Evolutionary conservation across 2,888 invertebrate genomes (phyloP).

Genomic region (Halictus ligatus): DNA sequence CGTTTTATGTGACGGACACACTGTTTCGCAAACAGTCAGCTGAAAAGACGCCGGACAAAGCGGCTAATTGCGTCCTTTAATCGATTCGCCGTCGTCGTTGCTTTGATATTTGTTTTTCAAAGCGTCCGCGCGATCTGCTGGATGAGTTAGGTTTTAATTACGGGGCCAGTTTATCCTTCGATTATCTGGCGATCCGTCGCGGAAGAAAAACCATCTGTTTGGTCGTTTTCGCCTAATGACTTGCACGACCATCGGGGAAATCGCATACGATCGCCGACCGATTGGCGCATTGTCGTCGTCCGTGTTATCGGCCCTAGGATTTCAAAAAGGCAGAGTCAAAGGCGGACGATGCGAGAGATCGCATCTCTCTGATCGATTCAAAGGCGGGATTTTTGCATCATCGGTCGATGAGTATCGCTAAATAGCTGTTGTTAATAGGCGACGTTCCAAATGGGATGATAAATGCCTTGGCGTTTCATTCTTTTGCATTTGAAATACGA

Average conservation of each 20-base stretch:
- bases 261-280: constrained; percentile 25
- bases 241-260: constrained; percentile 61
- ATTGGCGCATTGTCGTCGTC: constrained; percentile 16
- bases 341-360: not conserved
- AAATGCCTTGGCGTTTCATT: constrained; percentile 6
- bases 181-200: constrained; percentile 52
- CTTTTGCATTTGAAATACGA: not conserved
- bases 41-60: constrained; percentile 55
- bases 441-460: constrained; percentile 25
- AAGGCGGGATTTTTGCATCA: constrained; percentile 16
- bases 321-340: constrained; percentile 24
- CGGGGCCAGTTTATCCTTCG: constrained; percentile 64
- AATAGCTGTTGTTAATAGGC: constrained; percentile 34
- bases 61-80: constrained; percentile 62
- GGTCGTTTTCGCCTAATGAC: constrained; percentile 65
- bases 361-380: constrained; percentile 24
- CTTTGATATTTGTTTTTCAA: constrained; percentile 68
- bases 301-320: constrained; percentile 19
- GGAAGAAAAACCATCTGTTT: constrained; percentile 35
- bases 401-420: constrained; percentile 36
- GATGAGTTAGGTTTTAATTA: constrained; percentile 73
- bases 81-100: constrained; percentile 53
- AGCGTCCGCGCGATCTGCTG: constrained; percentile 52
- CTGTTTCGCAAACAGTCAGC: constrained; percentile 55
- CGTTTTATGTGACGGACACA: constrained; percentile 50